phyloP scores from a whole-genome alignment of 2,888 invertebrate genomes.

The Argynnis bischoffii region DNA sequence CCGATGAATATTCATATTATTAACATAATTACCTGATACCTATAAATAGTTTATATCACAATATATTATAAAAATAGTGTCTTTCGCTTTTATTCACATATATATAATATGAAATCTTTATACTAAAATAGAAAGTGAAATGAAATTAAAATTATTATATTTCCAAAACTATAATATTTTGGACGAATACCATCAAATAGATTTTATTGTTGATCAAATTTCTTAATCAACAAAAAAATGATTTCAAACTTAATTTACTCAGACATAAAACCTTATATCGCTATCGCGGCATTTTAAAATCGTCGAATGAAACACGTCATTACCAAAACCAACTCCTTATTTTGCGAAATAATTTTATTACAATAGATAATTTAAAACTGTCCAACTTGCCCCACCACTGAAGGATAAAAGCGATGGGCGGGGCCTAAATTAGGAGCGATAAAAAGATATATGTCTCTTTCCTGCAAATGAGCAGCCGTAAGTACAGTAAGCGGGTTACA shows the following conservation, averaged over 20 bases:
- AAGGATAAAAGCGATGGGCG: constrained; percentile 75
- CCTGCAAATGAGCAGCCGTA: constrained; percentile 77
- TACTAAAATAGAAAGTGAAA: too few relatives aligned
- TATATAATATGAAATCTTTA: too few relatives aligned
- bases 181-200: too few relatives aligned
- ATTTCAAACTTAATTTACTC: background rate
- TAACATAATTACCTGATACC: background rate
- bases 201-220: background rate
- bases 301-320: constrained; percentile 78
- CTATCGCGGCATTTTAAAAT: constrained; percentile 47
- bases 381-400: constrained; percentile 76
- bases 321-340: constrained; percentile 81
- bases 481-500: constrained; percentile 77
- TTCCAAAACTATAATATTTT: too few relatives aligned
- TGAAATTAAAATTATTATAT: too few relatives aligned
- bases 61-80: background rate
- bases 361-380: constrained; percentile 82
- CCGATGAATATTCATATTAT: constrained; percentile 30
- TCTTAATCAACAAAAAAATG: background rate
- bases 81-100: too few relatives aligned
- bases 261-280: constrained; percentile 5
- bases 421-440: constrained; percentile 62
- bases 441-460: constrained; percentile 68
- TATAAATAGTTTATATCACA: background rate
- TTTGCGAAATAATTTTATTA: constrained; percentile 81